Percentiles rank a stretch among this genome's conserved stretches.
Evolutionary conservation across 2,888 invertebrate genomes (phyloP).

Genomic region (Dicycla oo): DNA sequence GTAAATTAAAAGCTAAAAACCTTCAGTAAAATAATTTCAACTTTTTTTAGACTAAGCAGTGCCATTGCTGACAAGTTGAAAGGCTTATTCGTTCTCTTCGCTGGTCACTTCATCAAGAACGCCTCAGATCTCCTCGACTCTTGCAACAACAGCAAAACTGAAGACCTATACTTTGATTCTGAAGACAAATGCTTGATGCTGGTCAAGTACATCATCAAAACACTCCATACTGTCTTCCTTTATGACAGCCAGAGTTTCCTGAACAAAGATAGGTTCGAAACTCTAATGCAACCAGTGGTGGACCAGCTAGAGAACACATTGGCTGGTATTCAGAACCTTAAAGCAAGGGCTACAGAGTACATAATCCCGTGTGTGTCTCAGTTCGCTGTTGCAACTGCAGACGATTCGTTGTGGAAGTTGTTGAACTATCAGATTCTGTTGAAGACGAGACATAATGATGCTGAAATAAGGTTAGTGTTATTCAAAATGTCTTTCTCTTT

Average conservation of each 20-base stretch:
- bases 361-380: slow-evolving; percentile 95
- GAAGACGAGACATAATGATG: slow-evolving; percentile 95
- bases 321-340: slow-evolving; percentile 91
- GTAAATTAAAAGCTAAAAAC: not conserved
- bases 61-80: slow-evolving; percentile 95
- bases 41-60: slow-evolving; percentile 91
- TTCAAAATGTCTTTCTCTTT: not conserved
- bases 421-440: slow-evolving; percentile 97
- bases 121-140: slow-evolving; percentile 93
- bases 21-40: not conserved
- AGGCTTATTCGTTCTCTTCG: slow-evolving; percentile 97
- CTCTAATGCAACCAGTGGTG: slow-evolving; percentile 96
- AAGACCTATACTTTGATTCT: slow-evolving; percentile 87
- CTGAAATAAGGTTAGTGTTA: slow-evolving; percentile 91
- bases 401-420: slow-evolving; percentile 97
- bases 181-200: slow-evolving; percentile 91
- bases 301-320: slow-evolving; percentile 96
- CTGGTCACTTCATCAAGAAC: slow-evolving; percentile 95
- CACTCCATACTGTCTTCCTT: slow-evolving; percentile 94
- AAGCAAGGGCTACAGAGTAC: slow-evolving; percentile 90
- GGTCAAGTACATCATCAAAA: slow-evolving; percentile 93
- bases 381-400: slow-evolving; percentile 95
- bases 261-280: slow-evolving; percentile 95
- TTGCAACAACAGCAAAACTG: slow-evolving; percentile 92
- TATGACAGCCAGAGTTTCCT: slow-evolving; percentile 96